Conservation (phyloP, 1,140 invertebrate genomes). For the Oryzaephilus surinamensis region DNA sequence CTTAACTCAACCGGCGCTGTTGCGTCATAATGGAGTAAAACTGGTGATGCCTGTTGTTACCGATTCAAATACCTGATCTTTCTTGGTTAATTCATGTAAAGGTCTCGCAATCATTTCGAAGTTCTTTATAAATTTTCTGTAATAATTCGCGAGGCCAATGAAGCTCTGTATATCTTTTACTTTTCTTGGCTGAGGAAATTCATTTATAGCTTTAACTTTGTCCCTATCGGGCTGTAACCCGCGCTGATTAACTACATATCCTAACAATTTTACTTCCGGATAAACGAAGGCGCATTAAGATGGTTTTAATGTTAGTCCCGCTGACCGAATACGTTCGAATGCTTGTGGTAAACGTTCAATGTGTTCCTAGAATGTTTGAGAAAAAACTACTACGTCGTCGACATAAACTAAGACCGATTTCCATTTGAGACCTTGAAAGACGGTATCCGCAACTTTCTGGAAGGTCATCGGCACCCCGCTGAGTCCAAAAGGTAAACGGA, state of each 20-base stretch:
- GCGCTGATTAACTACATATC: background rate
- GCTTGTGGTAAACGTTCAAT: background rate
- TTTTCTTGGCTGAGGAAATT: constrained; percentile 5
- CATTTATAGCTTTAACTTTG: constrained; percentile 1
- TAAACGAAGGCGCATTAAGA: background rate
- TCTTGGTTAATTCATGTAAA: background rate
- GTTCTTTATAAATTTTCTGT: constrained; percentile 6
- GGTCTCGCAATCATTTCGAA: constrained; percentile 1
- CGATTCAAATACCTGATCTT: background rate
- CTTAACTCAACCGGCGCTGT: too few species aligned
- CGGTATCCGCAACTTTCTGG: constrained; percentile 4
- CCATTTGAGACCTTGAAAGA: constrained; percentile 9
- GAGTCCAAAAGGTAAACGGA: constrained; percentile 17
- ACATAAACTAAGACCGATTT: constrained; percentile 6
- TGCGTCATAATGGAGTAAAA: constrained; percentile 2
- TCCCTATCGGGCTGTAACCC: background rate
- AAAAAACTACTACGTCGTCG: constrained; percentile 9
- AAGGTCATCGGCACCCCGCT: constrained; percentile 18
- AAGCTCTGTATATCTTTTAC: constrained; percentile 2
- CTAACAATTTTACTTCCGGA: constrained; percentile 3
- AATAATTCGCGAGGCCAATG: constrained; percentile 4
- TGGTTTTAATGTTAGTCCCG: constrained; percentile 1
- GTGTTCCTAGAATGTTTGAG: constrained; percentile 4
- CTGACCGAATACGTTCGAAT: background rate
- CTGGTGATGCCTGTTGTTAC: background rate